Conservation (phyloP, 2,888 invertebrate genomes). For the Augiades crinisus region DNA sequence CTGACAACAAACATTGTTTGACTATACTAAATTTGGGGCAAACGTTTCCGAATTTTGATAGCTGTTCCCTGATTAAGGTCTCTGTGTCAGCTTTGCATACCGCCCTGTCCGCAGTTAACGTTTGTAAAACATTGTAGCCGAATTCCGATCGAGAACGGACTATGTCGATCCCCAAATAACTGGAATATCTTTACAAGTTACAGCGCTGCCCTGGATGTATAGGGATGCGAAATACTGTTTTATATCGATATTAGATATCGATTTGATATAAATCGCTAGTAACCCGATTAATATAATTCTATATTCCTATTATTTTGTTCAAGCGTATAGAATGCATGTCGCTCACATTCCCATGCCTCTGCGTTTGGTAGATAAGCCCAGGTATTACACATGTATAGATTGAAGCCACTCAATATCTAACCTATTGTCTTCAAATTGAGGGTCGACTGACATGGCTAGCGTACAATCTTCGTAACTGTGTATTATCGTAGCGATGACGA, state of each 20-base stretch:
- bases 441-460: too few relatives aligned
- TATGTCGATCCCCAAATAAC: slow-evolving; percentile 52
- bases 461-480: too few relatives aligned
- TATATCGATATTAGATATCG: slow-evolving; percentile 7
- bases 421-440: too few relatives aligned
- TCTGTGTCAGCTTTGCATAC: slow-evolving; percentile 42
- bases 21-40: slow-evolving; percentile 14
- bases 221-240: neutral
- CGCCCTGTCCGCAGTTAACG: slow-evolving; percentile 39
- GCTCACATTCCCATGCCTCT: too few relatives aligned
- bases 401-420: too few relatives aligned
- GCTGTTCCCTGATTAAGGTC: slow-evolving; percentile 25
- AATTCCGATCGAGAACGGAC: slow-evolving; percentile 44
- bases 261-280: neutral
- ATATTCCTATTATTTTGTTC: too few relatives aligned
- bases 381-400: too few relatives aligned
- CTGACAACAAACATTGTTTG: slow-evolving; percentile 9
- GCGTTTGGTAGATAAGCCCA: too few relatives aligned
- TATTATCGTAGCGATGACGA: slow-evolving; percentile 10
- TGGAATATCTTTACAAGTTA: slow-evolving; percentile 49
- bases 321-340: too few relatives aligned
- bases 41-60: slow-evolving; percentile 4
- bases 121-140: slow-evolving; percentile 45
- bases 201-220: slow-evolving; percentile 29
- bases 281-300: too few relatives aligned